Evolutionary conservation across 2,797 vertebrate genomes (phyloP), one percentile per base, ranked within the genome.

Genomic region (Gallinago solitaria): DNA sequence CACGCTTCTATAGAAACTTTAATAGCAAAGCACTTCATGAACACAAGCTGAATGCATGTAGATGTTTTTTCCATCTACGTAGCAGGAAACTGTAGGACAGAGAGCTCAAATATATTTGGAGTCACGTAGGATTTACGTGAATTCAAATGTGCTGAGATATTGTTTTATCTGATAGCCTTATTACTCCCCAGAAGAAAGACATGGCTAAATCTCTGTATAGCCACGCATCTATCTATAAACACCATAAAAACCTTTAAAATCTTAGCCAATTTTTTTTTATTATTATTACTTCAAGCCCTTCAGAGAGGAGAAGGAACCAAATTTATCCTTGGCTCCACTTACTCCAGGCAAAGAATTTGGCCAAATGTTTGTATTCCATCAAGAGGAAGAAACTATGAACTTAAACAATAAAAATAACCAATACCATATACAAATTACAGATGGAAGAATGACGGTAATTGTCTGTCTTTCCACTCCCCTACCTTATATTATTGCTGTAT

Each of bases 261-360:
- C 86, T 50, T 87, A 16, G 92, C 85, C 89, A 92, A 67, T 83
- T 75, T 56, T 68, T 87, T 87, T 89, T 51, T 93, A 69, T 85
- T 82, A 84, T 84, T 96, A 95, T 96, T 95, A 87, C 92, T 95
- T 94, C 93, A 96, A 95, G 94, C 54, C 85, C 80, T 79, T 96
- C 91, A 79, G 80, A 88, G 88, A 93, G 37, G 60, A 94, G 77
- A 94, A 94, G 54, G 68, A 85, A 90, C 77, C 83, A 61, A 96
- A 95, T 84, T 89, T 79, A 69, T 77, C 87, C 61, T 86, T 95
- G 94, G 96, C 91, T 91, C 71, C 74, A 6, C 64, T 96, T 69
- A 47, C 61, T 95, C 65, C 87, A 84, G 85, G 85, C 76, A 82
- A 90, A 94, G 77, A 80, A 94, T 83, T 82, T 75, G 80, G 77